Evolutionary conservation across 2,797 vertebrate genomes (phyloP), one percentile per base, ranked within the genome.

Genomic region (Centroberyx gerrardi): DNA sequence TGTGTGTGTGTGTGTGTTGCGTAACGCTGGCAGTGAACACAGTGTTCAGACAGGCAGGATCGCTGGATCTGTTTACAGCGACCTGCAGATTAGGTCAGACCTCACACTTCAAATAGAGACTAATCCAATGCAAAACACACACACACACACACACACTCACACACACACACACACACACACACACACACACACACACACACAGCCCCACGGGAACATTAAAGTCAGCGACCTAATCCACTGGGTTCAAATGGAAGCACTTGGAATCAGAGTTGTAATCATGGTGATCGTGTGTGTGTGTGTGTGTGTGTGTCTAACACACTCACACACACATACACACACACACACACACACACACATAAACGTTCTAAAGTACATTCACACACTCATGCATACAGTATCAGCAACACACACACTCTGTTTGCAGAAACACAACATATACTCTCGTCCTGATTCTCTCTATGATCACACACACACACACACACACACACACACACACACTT

Each of bases 61-160:
- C 91, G 78, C 82, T 90, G 87, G 78, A 78, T 89, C 80, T 93
- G 90, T 92, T 90, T 90, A 90, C 85, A 83, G 86, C 79, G 69
- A 87, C 85, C 84, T 84, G 80, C 64, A 84, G 87, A 88, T 93
- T 88, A 89, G 84, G 81, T 70, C 78, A 74, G 75, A 86, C 86
- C 85, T 90, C 84, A 88, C 82, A 92, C 88, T 90, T 90, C 87
- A 90, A 86, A 89, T 82, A 87, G 79, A 90, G 83, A 85, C 88
- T 85, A 83, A 90, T 88, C 86, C 76, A 38, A 29, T 38, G 17
- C 56, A 38, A 36, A 36, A 6, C 22, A 2, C 22, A 28, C 46
- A 29, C 76, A 81, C 78, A 78, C 62, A 72, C 68, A 62, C 60
- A 46, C 60, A 62, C 27, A 31, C 60, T 48, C 6, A 29, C 40